phyloP scores from a whole-genome alignment of 2,113 vertebrate species.

The Phocoena sinus region DNA sequence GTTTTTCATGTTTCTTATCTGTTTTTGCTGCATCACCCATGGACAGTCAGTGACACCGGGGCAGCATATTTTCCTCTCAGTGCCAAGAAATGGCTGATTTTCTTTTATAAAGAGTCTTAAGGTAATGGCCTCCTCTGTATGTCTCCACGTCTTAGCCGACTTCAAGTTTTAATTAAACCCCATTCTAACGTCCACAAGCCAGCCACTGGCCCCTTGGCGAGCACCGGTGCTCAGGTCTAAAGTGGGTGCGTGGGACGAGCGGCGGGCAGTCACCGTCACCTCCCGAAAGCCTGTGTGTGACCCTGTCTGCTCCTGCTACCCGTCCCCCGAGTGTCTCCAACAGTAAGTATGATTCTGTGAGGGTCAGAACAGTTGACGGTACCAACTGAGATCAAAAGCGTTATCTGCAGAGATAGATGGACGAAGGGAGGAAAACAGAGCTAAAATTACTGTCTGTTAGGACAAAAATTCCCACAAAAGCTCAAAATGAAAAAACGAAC shows the following conservation, averaged over 20 bases:
- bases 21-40: background rate
- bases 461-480: background rate
- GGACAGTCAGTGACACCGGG: rapidly evolving
- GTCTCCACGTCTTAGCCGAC: background rate
- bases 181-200: background rate
- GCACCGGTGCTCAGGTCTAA: background rate
- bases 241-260: background rate
- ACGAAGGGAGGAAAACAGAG: background rate
- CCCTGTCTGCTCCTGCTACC: too few relatives aligned
- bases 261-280: rapidly evolving
- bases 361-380: background rate
- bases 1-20: background rate
- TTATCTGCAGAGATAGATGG: background rate
- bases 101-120: background rate
- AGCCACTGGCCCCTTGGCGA: background rate
- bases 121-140: background rate
- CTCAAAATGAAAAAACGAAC: background rate
- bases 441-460: background rate
- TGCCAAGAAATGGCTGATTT: background rate
- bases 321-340: background rate
- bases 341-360: background rate
- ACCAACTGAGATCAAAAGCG: background rate
- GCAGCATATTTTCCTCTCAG: background rate
- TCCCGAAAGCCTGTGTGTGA: background rate
- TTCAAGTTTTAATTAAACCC: background rate